Percentiles rank a stretch among this genome's conserved stretches.
Evolutionary conservation across 1,140 invertebrate genomes (phyloP).

Genomic region (Meteorus sp.): DNA sequence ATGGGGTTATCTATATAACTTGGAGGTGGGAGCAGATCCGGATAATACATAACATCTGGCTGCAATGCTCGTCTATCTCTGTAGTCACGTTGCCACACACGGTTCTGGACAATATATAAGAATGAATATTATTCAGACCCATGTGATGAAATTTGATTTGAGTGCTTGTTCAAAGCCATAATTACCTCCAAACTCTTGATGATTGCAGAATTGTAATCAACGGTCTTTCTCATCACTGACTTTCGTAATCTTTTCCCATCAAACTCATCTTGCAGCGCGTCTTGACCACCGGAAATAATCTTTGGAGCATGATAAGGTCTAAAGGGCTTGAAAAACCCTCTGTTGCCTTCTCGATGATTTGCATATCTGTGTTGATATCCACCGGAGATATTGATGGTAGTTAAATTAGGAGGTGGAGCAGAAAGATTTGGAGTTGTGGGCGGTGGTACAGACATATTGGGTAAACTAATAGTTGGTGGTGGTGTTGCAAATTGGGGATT

Average conservation of each 20-base stretch:
- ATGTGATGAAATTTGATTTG: neutral
- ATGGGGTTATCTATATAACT: conserved; percentile 92
- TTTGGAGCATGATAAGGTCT: conserved; percentile 58
- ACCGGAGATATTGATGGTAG: conserved; percentile 51
- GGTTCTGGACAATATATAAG: conserved; percentile 64
- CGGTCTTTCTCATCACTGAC: conserved; percentile 95
- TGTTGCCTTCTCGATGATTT: conserved; percentile 49
- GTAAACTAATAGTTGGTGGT: conserved; percentile 51
- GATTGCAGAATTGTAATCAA: conserved; percentile 97
- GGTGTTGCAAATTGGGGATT: conserved; percentile 52
- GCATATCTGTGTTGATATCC: conserved; percentile 52
- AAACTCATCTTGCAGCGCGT: conserved; percentile 75
- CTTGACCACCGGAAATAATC: conserved; percentile 48
- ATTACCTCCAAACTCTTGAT: conserved; percentile 86
- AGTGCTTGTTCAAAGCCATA: conserved; percentile 2
- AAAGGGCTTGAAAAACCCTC: conserved; percentile 57
- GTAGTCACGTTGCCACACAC: conserved; percentile 92
- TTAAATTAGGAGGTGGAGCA: conserved; percentile 53
- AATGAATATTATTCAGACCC: neutral
- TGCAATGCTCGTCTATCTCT: conserved; percentile 84
- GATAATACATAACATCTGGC: conserved; percentile 89
- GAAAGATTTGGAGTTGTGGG: conserved; percentile 52
- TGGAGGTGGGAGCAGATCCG: conserved; percentile 84
- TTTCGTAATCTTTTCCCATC: conserved; percentile 95
- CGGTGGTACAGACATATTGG: conserved; percentile 58